These are phyloP conservation scores for Pandemis heparana DNA, from an alignment of 2,888 invertebrate species.

Conservation along the genomic window DNA sequence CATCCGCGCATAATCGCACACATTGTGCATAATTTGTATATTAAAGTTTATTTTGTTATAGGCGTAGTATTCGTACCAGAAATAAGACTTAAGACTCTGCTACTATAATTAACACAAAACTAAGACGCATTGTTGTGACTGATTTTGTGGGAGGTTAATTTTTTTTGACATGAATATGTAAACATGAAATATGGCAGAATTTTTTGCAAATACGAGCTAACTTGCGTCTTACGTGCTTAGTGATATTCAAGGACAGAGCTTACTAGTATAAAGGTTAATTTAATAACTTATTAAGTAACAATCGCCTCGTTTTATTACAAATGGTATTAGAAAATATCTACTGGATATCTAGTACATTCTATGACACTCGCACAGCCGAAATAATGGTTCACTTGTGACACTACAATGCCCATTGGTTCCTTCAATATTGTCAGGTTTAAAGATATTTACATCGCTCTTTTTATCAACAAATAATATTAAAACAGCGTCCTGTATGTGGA, in stretches of 20 bases:
- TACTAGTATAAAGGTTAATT: conserved; percentile 16
- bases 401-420: conserved; percentile 42
- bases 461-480: neutral
- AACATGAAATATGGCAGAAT: too few species aligned
- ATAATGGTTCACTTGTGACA: conserved; percentile 43
- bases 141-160: too few species aligned
- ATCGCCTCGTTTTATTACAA: conserved; percentile 41
- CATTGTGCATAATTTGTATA: neutral
- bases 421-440: conserved; percentile 36
- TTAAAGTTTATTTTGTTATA: neutral
- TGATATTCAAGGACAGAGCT: neutral
- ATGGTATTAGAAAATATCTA: conserved; percentile 43
- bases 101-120: neutral
- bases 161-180: too few species aligned
- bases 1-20: neutral
- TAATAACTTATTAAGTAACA: conserved; percentile 47
- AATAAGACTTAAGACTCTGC: neutral
- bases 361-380: conserved; percentile 63
- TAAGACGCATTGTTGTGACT: too few species aligned
- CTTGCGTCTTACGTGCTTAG: too few species aligned
- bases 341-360: conserved; percentile 49
- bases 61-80: neutral
- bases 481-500: neutral
- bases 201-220: too few species aligned
- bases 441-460: conserved; percentile 31